A percentile compares a stretch with the other conserved stretches of the same genome.
These are phyloP conservation scores for Chaenogobius annularis DNA, from an alignment of 2,113 vertebrate genomes.

Conservation along the genomic window DNA sequence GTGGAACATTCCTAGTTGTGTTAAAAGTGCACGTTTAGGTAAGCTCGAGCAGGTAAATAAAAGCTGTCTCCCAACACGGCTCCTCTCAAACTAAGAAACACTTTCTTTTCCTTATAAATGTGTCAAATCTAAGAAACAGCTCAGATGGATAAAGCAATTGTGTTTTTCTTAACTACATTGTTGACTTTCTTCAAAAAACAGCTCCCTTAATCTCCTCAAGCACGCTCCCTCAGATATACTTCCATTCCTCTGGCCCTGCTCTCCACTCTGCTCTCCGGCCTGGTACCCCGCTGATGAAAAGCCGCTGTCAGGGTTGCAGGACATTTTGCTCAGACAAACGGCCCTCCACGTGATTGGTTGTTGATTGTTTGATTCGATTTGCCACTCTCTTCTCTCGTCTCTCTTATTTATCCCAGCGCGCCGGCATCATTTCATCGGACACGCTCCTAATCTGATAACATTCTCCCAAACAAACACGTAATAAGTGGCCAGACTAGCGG, in stretches of 20 bases:
- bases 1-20: no score
- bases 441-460: conserved; percentile 60
- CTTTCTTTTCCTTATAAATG: not conserved
- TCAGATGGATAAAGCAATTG: not conserved
- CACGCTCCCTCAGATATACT: not conserved
- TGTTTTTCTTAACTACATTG: not conserved
- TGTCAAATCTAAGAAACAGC: not conserved
- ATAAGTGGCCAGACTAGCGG: conserved; percentile 19
- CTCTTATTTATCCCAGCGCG: conserved; percentile 54
- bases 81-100: not conserved
- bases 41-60: not conserved
- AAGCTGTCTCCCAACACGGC: not conserved
- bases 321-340: conserved; percentile 34
- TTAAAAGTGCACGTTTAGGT: not conserved
- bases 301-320: conserved; percentile 34
- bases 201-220: not conserved
- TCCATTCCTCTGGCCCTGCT: not conserved
- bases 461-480: conserved; percentile 25
- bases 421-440: conserved; percentile 60
- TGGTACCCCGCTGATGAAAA: conserved; percentile 52
- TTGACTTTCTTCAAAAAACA: not conserved
- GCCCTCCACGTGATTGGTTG: conserved; percentile 39
- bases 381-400: conserved; percentile 30
- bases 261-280: conserved; percentile 12
- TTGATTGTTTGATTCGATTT: conserved; percentile 71